Conservation (phyloP, 2,797 vertebrate genomes). For the Gambusia yucatana region DNA sequence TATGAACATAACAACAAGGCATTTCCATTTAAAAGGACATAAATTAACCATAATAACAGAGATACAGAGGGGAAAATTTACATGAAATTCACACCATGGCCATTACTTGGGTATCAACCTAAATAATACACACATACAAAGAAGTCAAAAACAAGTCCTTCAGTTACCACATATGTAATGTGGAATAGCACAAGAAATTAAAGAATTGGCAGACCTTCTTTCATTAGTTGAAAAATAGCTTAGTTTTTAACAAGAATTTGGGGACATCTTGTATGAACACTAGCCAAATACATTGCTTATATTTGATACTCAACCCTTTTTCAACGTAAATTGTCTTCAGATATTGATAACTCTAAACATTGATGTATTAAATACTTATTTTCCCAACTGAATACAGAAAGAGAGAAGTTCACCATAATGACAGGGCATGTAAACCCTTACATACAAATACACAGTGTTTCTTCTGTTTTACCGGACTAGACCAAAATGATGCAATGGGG, state of each 20-base stretch:
- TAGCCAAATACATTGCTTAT: neutral
- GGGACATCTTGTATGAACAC: neutral
- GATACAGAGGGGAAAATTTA: neutral
- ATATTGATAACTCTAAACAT: neutral
- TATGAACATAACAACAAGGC: neutral
- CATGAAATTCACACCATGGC: neutral
- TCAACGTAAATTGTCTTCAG: neutral
- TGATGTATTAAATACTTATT: neutral
- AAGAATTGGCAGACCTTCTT: neutral
- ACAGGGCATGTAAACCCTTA: neutral
- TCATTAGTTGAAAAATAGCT: neutral
- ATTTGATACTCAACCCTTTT: neutral
- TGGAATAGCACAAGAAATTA: neutral
- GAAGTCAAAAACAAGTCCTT: neutral
- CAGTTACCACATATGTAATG: neutral
- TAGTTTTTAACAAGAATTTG: neutral
- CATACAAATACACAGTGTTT: neutral
- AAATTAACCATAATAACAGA: neutral
- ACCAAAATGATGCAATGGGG: neutral
- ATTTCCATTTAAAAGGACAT: neutral
- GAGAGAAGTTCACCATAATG: neutral
- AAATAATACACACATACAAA: neutral
- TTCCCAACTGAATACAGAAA: neutral
- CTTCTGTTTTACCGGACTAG: neutral
- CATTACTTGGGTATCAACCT: neutral